A percentile compares a stretch with the other conserved stretches of the same genome.
These are phyloP conservation scores for Pristionchus arcanus DNA, from an alignment of 2,888 invertebrate species.

Conservation along the genomic window DNA sequence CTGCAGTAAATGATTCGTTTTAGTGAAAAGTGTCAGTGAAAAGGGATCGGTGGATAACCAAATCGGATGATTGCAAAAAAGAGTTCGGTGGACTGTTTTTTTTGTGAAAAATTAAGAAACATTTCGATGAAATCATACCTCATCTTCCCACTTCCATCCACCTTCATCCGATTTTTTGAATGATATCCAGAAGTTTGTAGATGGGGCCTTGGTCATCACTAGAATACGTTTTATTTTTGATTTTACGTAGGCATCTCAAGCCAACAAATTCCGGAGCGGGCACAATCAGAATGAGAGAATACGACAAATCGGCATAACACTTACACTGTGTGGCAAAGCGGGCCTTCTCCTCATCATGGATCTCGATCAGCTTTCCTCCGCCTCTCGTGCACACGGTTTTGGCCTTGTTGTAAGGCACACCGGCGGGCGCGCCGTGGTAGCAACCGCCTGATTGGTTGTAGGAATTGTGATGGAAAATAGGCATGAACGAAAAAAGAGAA, in stretches of 20 bases:
- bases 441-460: neutral
- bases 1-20: no score
- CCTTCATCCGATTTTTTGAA: neutral
- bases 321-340: neutral
- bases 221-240: neutral
- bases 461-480: neutral
- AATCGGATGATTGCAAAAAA: no score
- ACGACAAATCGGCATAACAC: no score
- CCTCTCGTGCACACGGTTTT: neutral
- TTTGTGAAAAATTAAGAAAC: no score
- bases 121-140: no score
- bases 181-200: neutral
- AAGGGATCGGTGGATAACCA: no score
- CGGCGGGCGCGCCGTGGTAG: neutral
- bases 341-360: neutral
- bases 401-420: neutral
- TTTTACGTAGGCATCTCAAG: neutral
- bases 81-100: no score
- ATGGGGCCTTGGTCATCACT: neutral
- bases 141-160: neutral
- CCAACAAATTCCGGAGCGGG: neutral
- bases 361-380: neutral
- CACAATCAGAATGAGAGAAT: no score
- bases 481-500: no score
- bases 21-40: no score